Evolutionary conservation across 2,113 vertebrate species (phyloP), one percentile per base, ranked within the genome.

Genomic region (Periophthalmus modestus): DNA sequence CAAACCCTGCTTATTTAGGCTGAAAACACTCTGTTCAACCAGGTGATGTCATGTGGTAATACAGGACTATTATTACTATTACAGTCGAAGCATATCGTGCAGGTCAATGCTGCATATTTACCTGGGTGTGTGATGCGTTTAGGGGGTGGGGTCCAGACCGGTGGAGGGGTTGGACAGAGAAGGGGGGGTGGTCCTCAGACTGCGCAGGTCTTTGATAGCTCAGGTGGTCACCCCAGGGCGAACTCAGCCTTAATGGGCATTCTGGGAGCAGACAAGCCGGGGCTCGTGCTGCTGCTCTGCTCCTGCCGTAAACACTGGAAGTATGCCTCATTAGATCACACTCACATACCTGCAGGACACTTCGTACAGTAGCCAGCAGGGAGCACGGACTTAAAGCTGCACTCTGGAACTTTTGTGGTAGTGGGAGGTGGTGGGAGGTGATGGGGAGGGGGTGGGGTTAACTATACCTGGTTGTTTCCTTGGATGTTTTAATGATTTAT

Each of bases 161-260:
- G 61, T 75, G 62, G 33, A 73, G 77, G 84, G n/a, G n/a, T n/a
- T n/a, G n/a, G n/a, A n/a, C n/a, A n/a, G 65, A 57, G 36, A 55
- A 72, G 72, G 43, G 77, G 75, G 71, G 36, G 82, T 74, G 78
- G 72, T 85, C 80, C 84, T 87, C 82, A 88, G 86, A 87, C 71
- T 67, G 77, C 90, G 82, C 59, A 62, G 59, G 86, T 87, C 89
- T 92, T 92, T 92, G 88, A 92, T 90, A 90, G 83, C 87, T 92
- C 87, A 93, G 91, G 91, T 92, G 92, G 89, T 91, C 90, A 90
- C 91, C 92, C 39, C 79, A 91, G 90, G 89, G 90, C 81, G 72
- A 85, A 88, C 74, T 73, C 62, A 87, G 78, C 43, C 68, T 89
- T 87, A 92, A 91, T 90, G 89, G 88, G 86, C 87, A 88, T 92